phyloP scores from a whole-genome alignment of 2,797 vertebrate genomes.

The Anabacerthia variegaticeps region DNA sequence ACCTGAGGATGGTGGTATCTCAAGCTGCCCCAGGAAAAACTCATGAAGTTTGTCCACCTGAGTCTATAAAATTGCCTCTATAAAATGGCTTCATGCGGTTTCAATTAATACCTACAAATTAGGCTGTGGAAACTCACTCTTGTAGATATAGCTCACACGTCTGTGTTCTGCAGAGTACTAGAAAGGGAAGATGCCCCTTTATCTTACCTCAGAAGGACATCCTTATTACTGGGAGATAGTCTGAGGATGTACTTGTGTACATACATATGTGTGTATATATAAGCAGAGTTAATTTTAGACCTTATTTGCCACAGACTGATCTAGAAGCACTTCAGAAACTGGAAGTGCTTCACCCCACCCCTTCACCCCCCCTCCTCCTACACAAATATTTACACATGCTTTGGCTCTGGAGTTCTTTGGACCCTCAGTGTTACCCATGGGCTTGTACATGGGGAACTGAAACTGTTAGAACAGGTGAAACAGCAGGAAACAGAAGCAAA shows the following conservation, averaged over 20 bases:
- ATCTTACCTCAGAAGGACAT: neutral
- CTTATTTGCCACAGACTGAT: neutral
- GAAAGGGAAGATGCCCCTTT: neutral
- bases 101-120: neutral
- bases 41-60: neutral
- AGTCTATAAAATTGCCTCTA: neutral
- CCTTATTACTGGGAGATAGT: neutral
- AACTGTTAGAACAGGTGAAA: neutral
- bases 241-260: neutral
- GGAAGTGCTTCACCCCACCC: neutral
- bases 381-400: neutral
- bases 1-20: neutral
- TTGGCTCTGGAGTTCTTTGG: neutral
- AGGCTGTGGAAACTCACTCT: neutral
- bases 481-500: neutral
- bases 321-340: neutral
- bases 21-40: neutral
- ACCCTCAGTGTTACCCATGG: rapidly evolving
- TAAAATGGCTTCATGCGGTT: neutral
- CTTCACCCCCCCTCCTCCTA: neutral
- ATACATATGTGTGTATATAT: neutral
- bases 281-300: neutral
- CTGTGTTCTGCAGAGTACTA: neutral
- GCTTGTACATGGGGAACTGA: neutral
- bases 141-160: neutral